Base-by-base conservation (phyloP, 2,113 vertebrate genomes). In the Catagonus wagneri region DNA sequence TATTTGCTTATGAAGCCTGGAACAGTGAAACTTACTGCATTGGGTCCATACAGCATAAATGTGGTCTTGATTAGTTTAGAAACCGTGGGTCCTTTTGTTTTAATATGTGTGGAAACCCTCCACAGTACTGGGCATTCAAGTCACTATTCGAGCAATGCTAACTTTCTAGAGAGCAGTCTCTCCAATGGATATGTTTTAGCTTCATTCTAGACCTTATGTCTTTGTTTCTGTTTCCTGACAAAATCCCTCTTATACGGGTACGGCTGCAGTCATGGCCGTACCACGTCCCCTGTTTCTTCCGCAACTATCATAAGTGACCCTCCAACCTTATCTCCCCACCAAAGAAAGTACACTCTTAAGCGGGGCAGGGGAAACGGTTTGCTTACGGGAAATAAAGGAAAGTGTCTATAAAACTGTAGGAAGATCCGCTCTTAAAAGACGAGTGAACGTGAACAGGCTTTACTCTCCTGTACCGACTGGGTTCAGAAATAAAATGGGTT, bases 401-500 rank as follows among this genome's bases (percentile, higher is more conserved):
- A 90, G 39, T 44, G 23, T 84, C 54, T 90, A 36, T 63, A 66
- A 89, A 52, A 90, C 16, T 15, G 36, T 3, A 5, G 75, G 52
- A 60, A 60, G 39, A 63, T 66, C 63, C 54, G 32, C 22, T 84
- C 25, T 12, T 80, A 44, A 84, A 66, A 95, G 61, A 80, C 44
- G 2, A 80, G 61, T 65, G 86, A 68, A 75, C 69, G 65, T 58
- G 54, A 36, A 71, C 7, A 69, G 6, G 68, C 69, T 58, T 83
- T 93, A 75, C 65, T 83, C 32, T 39, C 56, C n/a, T 32, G 54
- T 4, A 56, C 25, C 60, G 52, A 76, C 22, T 58, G 27, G 23
- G n/a, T 52, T 89, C n/a, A 78, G n/a, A 85, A 72, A 85, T 58
- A 63, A 97, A 89, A 89, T 61, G 44, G 83, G 94, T 56, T 96